These are phyloP conservation scores for Himantopus leucocephalus DNA, from an alignment of 2,113 vertebrate genomes.

Conservation along the genomic window DNA sequence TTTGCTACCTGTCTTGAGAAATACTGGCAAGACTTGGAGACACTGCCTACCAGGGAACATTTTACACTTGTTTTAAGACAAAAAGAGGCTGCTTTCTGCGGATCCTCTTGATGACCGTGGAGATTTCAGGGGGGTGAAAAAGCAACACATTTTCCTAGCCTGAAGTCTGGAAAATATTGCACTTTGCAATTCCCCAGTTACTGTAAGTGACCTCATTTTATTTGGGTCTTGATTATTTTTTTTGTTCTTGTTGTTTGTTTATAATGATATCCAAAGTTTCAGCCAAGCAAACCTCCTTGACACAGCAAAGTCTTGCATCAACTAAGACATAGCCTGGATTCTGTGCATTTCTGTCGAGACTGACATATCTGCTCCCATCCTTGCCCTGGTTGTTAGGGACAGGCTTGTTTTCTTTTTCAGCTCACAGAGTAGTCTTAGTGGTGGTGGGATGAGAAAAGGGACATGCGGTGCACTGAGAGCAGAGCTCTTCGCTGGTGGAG, in stretches of 20 bases:
- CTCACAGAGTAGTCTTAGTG: neutral
- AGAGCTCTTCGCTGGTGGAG: neutral
- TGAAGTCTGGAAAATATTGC: constrained; percentile 46
- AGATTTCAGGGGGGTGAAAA: neutral
- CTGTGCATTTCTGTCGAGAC: neutral
- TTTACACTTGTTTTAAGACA: neutral
- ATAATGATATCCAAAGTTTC: neutral
- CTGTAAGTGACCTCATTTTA: neutral
- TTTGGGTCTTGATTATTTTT: neutral
- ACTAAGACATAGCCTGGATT: neutral
- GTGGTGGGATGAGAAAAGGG: neutral
- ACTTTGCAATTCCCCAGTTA: constrained; percentile 26
- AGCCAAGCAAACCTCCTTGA: neutral
- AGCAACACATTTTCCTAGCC: constrained; percentile 49
- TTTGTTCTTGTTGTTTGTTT: neutral
- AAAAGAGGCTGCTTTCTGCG: neutral
- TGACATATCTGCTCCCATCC: neutral
- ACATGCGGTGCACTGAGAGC: neutral
- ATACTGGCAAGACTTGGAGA: neutral
- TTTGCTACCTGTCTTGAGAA: neutral
- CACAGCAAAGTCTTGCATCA: neutral
- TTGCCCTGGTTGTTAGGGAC: fast-evolving
- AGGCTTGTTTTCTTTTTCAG: neutral
- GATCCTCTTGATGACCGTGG: neutral
- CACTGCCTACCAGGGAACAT: neutral